A percentile compares a stretch with the other conserved stretches of the same genome.
These are phyloP conservation scores for Oceanites oceanicus DNA, from an alignment of 2,113 vertebrate genomes.

Conservation along the genomic window DNA sequence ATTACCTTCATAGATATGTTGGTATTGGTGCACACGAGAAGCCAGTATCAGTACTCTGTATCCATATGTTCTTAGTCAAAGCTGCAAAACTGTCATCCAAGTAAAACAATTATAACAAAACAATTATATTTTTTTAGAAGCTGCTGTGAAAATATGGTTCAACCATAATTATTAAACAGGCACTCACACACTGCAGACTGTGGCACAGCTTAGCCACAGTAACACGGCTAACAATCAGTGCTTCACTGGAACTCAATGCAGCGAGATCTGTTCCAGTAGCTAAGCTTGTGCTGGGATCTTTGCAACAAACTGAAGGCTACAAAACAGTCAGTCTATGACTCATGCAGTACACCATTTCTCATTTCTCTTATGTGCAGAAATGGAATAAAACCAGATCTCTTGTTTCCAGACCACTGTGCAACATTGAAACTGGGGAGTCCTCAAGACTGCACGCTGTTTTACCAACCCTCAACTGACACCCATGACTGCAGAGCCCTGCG, in stretches of 20 bases:
- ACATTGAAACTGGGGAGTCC: background rate
- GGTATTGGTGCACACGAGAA: background rate
- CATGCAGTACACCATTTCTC: background rate
- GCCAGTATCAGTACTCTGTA: background rate
- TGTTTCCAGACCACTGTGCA: background rate
- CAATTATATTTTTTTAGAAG: background rate
- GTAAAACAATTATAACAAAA: background rate
- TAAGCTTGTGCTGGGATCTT: background rate
- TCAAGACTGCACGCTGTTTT: background rate
- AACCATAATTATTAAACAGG: background rate
- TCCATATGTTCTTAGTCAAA: background rate
- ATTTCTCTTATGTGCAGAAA: background rate
- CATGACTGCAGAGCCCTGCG: background rate
- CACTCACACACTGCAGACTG: background rate
- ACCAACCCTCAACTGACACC: background rate
- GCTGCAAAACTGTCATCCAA: background rate
- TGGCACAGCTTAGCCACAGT: background rate
- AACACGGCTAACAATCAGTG: background rate
- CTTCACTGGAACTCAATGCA: background rate
- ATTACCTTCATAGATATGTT: background rate
- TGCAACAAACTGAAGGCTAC: background rate
- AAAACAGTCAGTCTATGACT: background rate
- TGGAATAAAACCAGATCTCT: background rate
- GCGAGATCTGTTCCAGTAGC: background rate
- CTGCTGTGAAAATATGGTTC: background rate